Percentiles rank a stretch among this genome's conserved stretches.
These are phyloP conservation scores for Thaumatotibia leucotreta DNA, from an alignment of 1,140 invertebrate species.

Conservation along the genomic window DNA sequence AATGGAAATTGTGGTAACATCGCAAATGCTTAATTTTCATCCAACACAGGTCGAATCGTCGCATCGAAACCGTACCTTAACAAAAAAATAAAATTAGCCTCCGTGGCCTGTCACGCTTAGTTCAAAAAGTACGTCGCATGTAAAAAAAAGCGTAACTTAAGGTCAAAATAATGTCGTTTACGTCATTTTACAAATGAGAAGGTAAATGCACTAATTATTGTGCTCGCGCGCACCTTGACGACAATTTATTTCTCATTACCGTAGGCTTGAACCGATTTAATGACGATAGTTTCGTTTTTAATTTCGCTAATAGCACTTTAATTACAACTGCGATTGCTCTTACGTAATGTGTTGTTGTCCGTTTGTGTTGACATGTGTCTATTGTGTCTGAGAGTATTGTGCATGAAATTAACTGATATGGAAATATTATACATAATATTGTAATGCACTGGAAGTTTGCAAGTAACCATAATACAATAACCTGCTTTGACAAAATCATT, in stretches of 20 bases:
- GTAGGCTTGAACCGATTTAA: slow-evolving; percentile 50
- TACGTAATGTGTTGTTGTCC: not conserved
- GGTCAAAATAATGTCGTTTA: not conserved
- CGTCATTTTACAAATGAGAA: not conserved
- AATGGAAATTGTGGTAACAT: too few relatives aligned
- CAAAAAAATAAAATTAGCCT: slow-evolving; percentile 47
- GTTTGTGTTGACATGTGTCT: not conserved
- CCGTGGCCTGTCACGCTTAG: slow-evolving; percentile 52
- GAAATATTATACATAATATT: too few relatives aligned
- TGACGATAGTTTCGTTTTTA: slow-evolving; percentile 57
- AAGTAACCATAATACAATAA: too few relatives aligned
- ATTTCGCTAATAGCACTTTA: slow-evolving; percentile 71
- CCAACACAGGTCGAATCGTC: not conserved
- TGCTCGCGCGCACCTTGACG: slow-evolving; percentile 45
- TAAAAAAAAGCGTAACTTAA: not conserved
- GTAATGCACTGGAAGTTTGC: too few relatives aligned
- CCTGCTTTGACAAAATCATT: too few relatives aligned
- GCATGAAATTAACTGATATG: too few relatives aligned
- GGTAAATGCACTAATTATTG: slow-evolving; percentile 64
- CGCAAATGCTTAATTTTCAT: not conserved
- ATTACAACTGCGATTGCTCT: slow-evolving; percentile 43
- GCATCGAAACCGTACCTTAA: slow-evolving; percentile 39
- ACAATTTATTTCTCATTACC: slow-evolving; percentile 74
- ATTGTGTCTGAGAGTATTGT: not conserved
- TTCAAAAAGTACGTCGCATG: slow-evolving; percentile 30